Evolutionary conservation across 2,888 invertebrate species (phyloP).

Genomic region (Apomyelois bistriatella): DNA sequence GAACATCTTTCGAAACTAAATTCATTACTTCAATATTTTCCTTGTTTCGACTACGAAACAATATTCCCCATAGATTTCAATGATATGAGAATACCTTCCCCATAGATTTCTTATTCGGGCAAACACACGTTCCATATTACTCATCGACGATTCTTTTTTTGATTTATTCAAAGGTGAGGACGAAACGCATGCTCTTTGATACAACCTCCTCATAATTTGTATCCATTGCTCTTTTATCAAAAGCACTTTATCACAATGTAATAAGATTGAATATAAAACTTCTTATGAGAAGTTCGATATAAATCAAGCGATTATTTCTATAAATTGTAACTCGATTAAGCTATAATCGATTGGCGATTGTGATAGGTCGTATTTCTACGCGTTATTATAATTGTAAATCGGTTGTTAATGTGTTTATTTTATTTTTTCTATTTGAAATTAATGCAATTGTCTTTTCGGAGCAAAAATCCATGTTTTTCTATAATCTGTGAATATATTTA

Average conservation of each 20-base stretch:
- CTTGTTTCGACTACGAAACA: neutral
- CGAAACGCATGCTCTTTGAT: slow-evolving; percentile 69
- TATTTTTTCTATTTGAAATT: slow-evolving; percentile 20
- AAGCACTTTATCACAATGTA: slow-evolving; percentile 15
- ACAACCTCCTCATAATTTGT: slow-evolving; percentile 71
- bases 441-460: neutral
- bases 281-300: slow-evolving; percentile 39
- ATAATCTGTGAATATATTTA: too few species aligned
- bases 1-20: too few species aligned
- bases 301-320: slow-evolving; percentile 78
- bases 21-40: too few species aligned
- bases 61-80: too few species aligned
- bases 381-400: slow-evolving; percentile 31
- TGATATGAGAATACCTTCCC: slow-evolving; percentile 24
- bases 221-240: slow-evolving; percentile 29
- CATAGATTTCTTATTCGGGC: slow-evolving; percentile 34
- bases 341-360: slow-evolving; percentile 70
- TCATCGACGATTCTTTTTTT: slow-evolving; percentile 76
- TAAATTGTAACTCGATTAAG: slow-evolving; percentile 77
- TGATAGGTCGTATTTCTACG: slow-evolving; percentile 43
- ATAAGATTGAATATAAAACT: slow-evolving; percentile 28
- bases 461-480: neutral
- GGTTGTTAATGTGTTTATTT: slow-evolving; percentile 19
- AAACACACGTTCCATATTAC: slow-evolving; percentile 59
- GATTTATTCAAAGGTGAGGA: slow-evolving; percentile 75